Evolutionary conservation across 2,888 invertebrate genomes (phyloP).

Genomic region (Idaea straminata): DNA sequence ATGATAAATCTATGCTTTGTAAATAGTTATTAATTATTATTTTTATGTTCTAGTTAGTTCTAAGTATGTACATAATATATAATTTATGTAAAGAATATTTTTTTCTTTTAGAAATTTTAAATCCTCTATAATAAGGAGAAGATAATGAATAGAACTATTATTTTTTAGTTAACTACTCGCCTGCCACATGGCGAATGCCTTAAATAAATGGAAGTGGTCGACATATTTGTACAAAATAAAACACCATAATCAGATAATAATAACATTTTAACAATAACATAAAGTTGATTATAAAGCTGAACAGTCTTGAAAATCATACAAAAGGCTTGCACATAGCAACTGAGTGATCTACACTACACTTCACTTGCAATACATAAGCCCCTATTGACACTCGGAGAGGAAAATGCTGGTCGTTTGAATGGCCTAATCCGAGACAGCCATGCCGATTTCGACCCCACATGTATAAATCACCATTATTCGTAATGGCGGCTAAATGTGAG

Average conservation of each 20-base stretch:
- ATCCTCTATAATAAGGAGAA: too few relatives aligned
- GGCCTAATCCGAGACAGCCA: constrained; percentile 91
- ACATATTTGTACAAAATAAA: constrained; percentile 47
- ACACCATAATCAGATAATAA: constrained; percentile 33
- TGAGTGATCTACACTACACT: constrained; percentile 93
- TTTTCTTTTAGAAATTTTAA: too few relatives aligned
- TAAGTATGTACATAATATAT: neutral
- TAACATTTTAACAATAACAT: constrained; percentile 20
- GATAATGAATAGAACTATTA: too few relatives aligned
- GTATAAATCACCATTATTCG: constrained; percentile 90
- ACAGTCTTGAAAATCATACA: constrained; percentile 39
- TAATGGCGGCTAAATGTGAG: constrained; percentile 88
- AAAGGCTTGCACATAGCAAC: constrained; percentile 88
- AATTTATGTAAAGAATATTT: constrained; percentile 23
- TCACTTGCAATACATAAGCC: constrained; percentile 85
- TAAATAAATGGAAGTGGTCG: too few relatives aligned
- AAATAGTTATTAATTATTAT: neutral
- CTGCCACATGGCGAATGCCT: too few relatives aligned
- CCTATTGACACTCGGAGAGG: constrained; percentile 91
- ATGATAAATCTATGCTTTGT: neutral
- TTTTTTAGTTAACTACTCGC: too few relatives aligned
- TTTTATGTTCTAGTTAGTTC: neutral
- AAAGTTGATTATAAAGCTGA: constrained; percentile 26
- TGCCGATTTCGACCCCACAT: constrained; percentile 95
- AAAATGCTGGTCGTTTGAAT: constrained; percentile 90